A percentile compares a stretch with the other conserved stretches of the same genome.
phyloP scores from a whole-genome alignment of 2,888 invertebrate species.

The Heliconius aoede region DNA sequence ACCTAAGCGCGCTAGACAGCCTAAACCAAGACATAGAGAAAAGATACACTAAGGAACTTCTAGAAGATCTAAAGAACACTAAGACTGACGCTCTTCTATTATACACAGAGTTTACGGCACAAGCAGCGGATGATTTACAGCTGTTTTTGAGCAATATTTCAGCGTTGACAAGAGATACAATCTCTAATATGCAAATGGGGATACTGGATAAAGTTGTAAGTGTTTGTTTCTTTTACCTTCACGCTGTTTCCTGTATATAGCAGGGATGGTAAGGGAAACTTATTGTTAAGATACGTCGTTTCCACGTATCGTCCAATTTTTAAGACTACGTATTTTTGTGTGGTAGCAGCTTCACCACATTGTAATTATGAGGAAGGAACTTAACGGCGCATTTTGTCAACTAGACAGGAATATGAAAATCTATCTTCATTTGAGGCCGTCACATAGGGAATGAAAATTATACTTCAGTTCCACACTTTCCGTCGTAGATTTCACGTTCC shows the following conservation, averaged over 20 bases:
- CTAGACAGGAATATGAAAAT: no score
- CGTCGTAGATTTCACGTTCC: no score
- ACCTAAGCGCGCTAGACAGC: not conserved
- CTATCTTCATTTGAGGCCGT: no score
- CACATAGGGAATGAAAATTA: not conserved
- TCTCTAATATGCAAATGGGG: conserved; percentile 47
- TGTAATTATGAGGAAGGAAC: no score
- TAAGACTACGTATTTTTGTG: no score
- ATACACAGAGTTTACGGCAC: conserved; percentile 69
- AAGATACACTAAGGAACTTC: conserved; percentile 60
- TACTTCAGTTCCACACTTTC: no score
- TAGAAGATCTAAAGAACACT: conserved; percentile 57
- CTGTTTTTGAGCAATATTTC: conserved; percentile 64
- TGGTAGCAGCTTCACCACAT: no score
- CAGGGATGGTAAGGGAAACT: not conserved
- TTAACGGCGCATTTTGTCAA: no score
- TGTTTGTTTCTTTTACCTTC: not conserved
- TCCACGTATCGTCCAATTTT: not conserved
- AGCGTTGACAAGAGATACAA: conserved; percentile 55
- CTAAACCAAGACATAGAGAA: conserved; percentile 53
- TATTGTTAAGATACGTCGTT: not conserved
- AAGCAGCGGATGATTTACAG: conserved; percentile 63
- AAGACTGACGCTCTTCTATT: conserved; percentile 65
- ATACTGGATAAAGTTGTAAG: conserved; percentile 57
- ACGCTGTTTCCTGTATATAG: not conserved